Percentiles rank a stretch among this genome's conserved stretches.
phyloP scores from a whole-genome alignment of 2,888 invertebrate genomes.

The Phorcus lineatus region DNA sequence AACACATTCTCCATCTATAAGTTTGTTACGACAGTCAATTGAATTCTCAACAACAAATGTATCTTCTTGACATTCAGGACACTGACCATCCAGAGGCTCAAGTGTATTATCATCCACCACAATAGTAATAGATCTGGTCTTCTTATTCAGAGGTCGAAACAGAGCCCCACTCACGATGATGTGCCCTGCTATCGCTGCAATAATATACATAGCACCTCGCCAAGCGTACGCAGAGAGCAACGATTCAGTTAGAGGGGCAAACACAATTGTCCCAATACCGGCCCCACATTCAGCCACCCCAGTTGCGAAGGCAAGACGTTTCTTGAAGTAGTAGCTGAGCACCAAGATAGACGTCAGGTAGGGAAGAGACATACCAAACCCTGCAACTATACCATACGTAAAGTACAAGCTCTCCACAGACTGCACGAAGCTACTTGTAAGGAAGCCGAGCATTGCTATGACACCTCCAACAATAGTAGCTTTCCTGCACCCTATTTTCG shows the following conservation, averaged over 20 bases:
- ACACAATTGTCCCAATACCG: slow-evolving; percentile 69
- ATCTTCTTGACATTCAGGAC: neutral
- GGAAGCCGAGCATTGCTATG: slow-evolving; percentile 65
- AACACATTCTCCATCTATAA: no score
- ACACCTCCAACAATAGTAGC: slow-evolving; percentile 69
- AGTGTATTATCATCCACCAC: neutral
- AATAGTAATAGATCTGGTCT: neutral
- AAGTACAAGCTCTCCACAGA: slow-evolving; percentile 64
- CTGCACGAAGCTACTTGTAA: slow-evolving; percentile 58
- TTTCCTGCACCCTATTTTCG: slow-evolving; percentile 63
- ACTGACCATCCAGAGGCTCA: neutral
- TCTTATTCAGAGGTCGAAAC: slow-evolving; percentile 54
- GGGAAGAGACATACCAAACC: slow-evolving; percentile 70
- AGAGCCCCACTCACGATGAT: slow-evolving; percentile 66
- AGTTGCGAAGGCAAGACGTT: slow-evolving; percentile 69
- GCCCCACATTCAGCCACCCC: slow-evolving; percentile 71
- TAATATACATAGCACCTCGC: slow-evolving; percentile 68
- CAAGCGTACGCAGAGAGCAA: slow-evolving; percentile 68
- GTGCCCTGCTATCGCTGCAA: slow-evolving; percentile 62
- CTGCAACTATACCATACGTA: slow-evolving; percentile 69
- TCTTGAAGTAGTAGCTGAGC: slow-evolving; percentile 71
- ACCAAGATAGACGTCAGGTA: slow-evolving; percentile 72
- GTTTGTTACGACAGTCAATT: no score
- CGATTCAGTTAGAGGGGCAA: slow-evolving; percentile 66
- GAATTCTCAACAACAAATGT: no score